Evolutionary conservation across 2,113 vertebrate genomes (phyloP).

Genomic region (Candoia aspera): DNA sequence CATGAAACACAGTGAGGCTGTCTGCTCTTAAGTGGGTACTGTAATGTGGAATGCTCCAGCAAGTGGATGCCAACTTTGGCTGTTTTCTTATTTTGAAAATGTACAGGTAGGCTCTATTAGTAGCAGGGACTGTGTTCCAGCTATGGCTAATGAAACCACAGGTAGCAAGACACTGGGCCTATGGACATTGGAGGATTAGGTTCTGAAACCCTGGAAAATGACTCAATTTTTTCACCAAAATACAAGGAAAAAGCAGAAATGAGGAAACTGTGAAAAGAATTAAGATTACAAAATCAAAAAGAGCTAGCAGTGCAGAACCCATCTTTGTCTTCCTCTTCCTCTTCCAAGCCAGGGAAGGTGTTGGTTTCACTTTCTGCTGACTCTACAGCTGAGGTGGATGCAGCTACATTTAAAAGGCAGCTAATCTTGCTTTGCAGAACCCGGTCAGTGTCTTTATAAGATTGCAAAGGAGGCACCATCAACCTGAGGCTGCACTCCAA

Average conservation of each 20-base stretch:
- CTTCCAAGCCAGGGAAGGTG: not conserved
- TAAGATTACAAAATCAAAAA: not conserved
- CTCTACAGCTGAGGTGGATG: not conserved
- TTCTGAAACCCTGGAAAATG: not conserved
- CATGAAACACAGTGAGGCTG: not conserved
- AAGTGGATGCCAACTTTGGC: not conserved
- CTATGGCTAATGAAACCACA: not conserved
- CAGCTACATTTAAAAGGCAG: not conserved
- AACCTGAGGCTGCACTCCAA: not conserved
- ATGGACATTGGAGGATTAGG: not conserved
- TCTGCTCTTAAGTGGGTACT: not conserved
- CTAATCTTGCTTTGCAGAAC: not conserved
- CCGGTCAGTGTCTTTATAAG: not conserved
- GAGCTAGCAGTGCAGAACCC: not conserved
- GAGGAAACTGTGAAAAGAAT: not conserved
- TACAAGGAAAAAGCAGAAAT: not conserved
- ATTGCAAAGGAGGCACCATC: not conserved
- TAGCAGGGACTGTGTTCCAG: not conserved
- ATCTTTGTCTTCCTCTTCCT: not conserved
- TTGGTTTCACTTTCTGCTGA: not conserved
- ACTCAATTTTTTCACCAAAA: not conserved
- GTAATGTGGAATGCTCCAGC: not conserved
- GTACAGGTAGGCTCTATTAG: not conserved
- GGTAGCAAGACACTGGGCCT: not conserved
- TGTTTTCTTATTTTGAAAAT: not conserved